Evolutionary conservation across 2,888 invertebrate species (phyloP), one percentile per base, ranked within the genome.

Genomic region (Agrochola circellaris): DNA sequence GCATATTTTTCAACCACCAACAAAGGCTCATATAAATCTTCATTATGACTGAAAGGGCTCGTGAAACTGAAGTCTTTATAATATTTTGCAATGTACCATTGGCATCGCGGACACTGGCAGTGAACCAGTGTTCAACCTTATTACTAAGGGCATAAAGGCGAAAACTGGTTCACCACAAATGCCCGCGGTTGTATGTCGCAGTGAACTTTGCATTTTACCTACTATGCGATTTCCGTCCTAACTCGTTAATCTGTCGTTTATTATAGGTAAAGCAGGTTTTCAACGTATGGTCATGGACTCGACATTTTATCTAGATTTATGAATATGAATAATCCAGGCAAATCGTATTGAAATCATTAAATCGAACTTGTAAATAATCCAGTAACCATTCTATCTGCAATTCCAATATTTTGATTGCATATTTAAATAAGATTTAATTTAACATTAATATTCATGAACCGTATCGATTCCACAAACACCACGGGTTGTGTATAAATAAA

Each of bases 371-470:
- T 77, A 77, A 79, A 79, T 82, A 71, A 61, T 67, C 77, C 64
- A 74, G 62, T 69, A 66, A 75, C 75, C 42, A 65, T 77, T 75
- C 20, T 48, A 86, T 83, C 73, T 83, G 56, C 79, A 86, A 81
- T 79, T 86, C 75, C 38, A 73, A 86, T 81, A 60, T 76, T 64
- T 56, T 64, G 62, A 77, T 48, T 81, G 71, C 42, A 84, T 86
- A 87, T 78, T 78, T 74, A 82, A 79, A 76, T 69, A 65, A 26
- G 64, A 66, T 76, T 82, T 79, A 66, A 72, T 51, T 71, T 48
- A 26, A 38, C 38, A 64, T 81, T 75, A 75, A 86, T 83, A 88
- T 81, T 70, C 81, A 86, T 87, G 77, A 66, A 66, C 66, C 66
- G 73, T 71, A 75, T 78, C 64, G 76, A 73, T 85, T 77, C 81